A percentile compares a stretch with the other conserved stretches of the same genome.
Conservation (phyloP, 2,888 invertebrate genomes). For the Merodon equestris region DNA sequence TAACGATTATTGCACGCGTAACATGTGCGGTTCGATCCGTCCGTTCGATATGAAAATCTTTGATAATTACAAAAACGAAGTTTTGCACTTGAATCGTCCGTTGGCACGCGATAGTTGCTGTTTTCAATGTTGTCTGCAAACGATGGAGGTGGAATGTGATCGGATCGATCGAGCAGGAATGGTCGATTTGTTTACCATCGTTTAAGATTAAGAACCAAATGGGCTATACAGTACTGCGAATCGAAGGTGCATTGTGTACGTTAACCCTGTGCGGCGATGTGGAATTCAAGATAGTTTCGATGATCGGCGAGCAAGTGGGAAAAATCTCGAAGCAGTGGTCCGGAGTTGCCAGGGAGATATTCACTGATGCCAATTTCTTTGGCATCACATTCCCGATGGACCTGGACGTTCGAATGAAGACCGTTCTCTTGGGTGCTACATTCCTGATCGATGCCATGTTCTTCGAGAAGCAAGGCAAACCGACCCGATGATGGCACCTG, state of each 20-base stretch:
- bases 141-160: conserved; percentile 86
- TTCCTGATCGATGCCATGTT: conserved; percentile 92
- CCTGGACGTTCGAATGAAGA: conserved; percentile 91
- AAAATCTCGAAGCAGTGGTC: conserved; percentile 95
- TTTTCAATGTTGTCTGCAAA: conserved; percentile 92
- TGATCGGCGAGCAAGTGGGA: conserved; percentile 89
- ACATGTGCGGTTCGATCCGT: conserved; percentile 89
- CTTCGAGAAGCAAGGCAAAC: conserved; percentile 86
- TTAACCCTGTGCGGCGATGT: conserved; percentile 90
- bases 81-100: conserved; percentile 91
- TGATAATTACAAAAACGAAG: conserved; percentile 90
- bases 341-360: conserved; percentile 88
- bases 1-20: conserved; percentile 90
- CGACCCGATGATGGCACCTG: no score
- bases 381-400: conserved; percentile 95
- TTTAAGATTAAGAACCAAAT: conserved; percentile 87
- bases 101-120: conserved; percentile 90
- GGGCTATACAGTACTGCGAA: conserved; percentile 86
- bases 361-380: conserved; percentile 93
- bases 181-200: conserved; percentile 86
- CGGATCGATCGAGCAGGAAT: conserved; percentile 87
- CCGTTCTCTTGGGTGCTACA: conserved; percentile 88
- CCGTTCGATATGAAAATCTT: conserved; percentile 93
- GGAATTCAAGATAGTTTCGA: conserved; percentile 88
- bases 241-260: conserved; percentile 90